Base-by-base conservation (phyloP, 2,113 vertebrate genomes). In the Loxodonta africana region DNA sequence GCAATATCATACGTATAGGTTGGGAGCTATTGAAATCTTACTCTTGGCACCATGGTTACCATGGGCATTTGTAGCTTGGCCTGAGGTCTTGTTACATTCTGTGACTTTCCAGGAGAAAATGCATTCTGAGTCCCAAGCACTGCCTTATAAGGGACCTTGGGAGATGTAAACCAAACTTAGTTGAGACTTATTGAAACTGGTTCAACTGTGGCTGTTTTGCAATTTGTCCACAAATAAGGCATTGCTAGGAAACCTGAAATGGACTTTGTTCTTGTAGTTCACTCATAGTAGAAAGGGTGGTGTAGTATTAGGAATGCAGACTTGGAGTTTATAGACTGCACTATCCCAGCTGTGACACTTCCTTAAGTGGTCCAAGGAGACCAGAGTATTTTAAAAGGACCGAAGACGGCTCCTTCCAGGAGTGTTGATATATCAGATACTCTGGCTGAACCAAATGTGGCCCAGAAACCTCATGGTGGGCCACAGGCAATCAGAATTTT, bases 31-130 rank as follows among this genome's bases (percentile, higher is more conserved):
- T 94, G 51, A 89, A 88, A 30, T 78, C 46, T 48, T 63, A 6
- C 2, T 89, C 30, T 67, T 83, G 69, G 26, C 30, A 63, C 46
- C 20, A 25, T 71, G 81, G 4, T 71, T 85, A 37, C 1, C 4
- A 0, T 65, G 73, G 33, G 76, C n/a, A 81, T n/a, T 60, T 88
- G 23, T 2, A 28, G n/a, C 48, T 92, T 95, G 60, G 44, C 41
- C 37, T 21, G 51, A 80, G 53, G 18, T 26, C 62, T 33, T 89
- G 26, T 41, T 25, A 53, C 0, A 62, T 18, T 76, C 51, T 53
- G 10, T 92, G 44, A 78, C 46, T 80, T 90, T 94, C 65, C 41
- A 62, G 62, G 83, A 62, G 20, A 84, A 95, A 92, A 94, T 37
- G 1, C 14, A 46, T 91, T 86, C 81, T 69, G 53, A 71, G 26